Base-by-base conservation (phyloP, 2,797 vertebrate genomes). In the Sebastes ruberrimus region DNA sequence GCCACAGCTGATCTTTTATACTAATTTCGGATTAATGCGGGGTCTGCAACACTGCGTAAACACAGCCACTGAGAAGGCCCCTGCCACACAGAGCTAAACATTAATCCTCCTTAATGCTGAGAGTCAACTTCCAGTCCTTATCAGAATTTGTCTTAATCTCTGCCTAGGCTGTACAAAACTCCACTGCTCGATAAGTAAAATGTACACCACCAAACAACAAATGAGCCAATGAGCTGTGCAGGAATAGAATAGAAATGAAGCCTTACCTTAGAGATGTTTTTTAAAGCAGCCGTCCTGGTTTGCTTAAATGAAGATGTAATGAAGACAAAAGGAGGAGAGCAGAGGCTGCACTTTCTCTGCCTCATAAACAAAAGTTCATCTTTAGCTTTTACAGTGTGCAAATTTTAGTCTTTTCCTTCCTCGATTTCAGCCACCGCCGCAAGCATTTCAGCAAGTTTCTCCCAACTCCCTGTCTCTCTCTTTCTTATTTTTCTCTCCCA, bases 41-140 rank as follows among this genome's bases (percentile, higher is more conserved):
- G 98, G 97, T 97, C 97, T 97, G 95, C 96, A 95, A 96, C 96
- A 95, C 96, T 97, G 96, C 97, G 96, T 98, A 98, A 98, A 99
- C 97, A 98, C 94, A 96, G 96, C 96, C 97, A 96, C 96, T 92
- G 96, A 96, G 97, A 95, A 96, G 96, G 96, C 96, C 95, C 90
- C 95, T 96, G 97, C 97, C 97, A 97, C 97, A 96, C 96, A 95
- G 95, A 98, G 97, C 97, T 97, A 97, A 98, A 97, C 97, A 97
- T 97, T 99, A 99, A 99, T 99, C 98, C 98, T 96, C 97, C 96
- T 98, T 99, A 99, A 99, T 99, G 96, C 98, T 96, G 93, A 97
- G 97, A 99, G 98, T 99, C 98, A 99, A 99, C 98, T 98, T 98
- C 96, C 97, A 98, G 97, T 98, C 97, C 97, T 99, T 98, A 99